phyloP scores from a whole-genome alignment of 1,140 invertebrate genomes.

The Drosophila nasuta region DNA sequence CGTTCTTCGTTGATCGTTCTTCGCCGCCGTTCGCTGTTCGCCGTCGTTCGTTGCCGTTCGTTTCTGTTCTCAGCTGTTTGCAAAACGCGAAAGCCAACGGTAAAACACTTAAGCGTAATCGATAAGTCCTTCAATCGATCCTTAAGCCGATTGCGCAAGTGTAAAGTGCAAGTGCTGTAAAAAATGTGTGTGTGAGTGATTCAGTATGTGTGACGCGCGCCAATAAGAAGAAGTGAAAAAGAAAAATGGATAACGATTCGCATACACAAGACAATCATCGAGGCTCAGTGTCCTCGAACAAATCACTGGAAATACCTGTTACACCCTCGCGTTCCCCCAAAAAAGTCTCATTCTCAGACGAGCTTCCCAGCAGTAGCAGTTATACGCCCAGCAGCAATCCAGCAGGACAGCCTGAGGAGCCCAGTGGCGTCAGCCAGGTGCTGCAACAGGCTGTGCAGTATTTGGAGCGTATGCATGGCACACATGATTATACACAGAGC shows the following conservation, averaged over 20 bases:
- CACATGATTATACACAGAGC: conserved; percentile 45
- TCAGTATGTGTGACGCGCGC: neutral
- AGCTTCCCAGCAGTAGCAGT: conserved; percentile 57
- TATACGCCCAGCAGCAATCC: conserved; percentile 33
- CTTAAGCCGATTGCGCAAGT: conserved; percentile 4
- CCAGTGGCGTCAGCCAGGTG: conserved; percentile 76
- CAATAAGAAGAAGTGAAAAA: neutral
- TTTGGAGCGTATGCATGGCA: conserved; percentile 76
- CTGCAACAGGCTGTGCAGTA: conserved; percentile 77
- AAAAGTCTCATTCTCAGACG: conserved; percentile 82
- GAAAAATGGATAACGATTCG: conserved; percentile 57
- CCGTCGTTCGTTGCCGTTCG: conserved; percentile 7
- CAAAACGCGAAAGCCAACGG: conserved; percentile 24
- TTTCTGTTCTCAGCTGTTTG: neutral
- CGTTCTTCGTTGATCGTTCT: conserved; percentile 29
- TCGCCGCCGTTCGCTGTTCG: conserved; percentile 7
- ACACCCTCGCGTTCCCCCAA: conserved; percentile 82
- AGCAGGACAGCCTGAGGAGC: conserved; percentile 15
- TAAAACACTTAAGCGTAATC: conserved; percentile 31
- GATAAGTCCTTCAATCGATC: conserved; percentile 14
- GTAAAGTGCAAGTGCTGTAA: neutral
- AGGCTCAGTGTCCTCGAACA: conserved; percentile 79
- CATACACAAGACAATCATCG: conserved; percentile 69
- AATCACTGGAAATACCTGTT: conserved; percentile 73
- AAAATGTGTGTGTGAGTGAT: neutral